These are phyloP conservation scores for Neuroscelio doddi DNA, from an alignment of 2,888 invertebrate genomes.

Conservation along the genomic window DNA sequence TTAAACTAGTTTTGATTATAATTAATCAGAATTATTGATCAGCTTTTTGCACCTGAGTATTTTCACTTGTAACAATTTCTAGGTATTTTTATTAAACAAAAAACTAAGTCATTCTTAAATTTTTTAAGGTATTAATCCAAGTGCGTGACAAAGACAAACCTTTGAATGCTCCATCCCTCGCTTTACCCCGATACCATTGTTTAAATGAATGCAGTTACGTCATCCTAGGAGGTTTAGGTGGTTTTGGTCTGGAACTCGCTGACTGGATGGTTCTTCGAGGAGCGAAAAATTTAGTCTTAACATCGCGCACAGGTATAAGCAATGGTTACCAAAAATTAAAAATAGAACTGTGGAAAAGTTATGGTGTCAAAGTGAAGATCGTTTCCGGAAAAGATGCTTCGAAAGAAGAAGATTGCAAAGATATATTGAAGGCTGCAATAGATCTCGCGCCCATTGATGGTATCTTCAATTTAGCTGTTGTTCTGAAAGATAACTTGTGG, in stretches of 20 bases:
- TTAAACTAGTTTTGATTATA: no score
- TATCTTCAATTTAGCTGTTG: constrained; percentile 79
- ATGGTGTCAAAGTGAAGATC: constrained; percentile 80
- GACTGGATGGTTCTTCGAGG: constrained; percentile 91
- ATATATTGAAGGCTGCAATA: constrained; percentile 77
- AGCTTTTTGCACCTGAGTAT: no score
- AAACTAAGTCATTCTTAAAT: no score
- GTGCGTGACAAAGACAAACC: constrained; percentile 53
- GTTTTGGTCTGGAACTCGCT: constrained; percentile 91
- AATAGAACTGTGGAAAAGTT: constrained; percentile 79
- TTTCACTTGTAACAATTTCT: no score
- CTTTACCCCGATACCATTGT: constrained; percentile 74
- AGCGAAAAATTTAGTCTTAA: constrained; percentile 84
- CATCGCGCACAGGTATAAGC: constrained; percentile 84
- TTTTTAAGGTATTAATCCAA: constrained; percentile 59
- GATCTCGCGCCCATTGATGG: constrained; percentile 76
- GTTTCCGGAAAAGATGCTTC: constrained; percentile 81
- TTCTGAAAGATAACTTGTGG: constrained; percentile 74
- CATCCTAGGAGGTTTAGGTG: constrained; percentile 88
- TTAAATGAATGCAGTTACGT: constrained; percentile 75
- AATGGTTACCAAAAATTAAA: constrained; percentile 88
- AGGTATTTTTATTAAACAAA: background rate
- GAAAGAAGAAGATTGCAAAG: constrained; percentile 79
- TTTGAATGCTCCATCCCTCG: constrained; percentile 59
- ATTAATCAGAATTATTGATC: no score